These are phyloP conservation scores for Sebastiscus albofasciatus DNA, from an alignment of 2,797 vertebrate genomes.

Conservation along the genomic window DNA sequence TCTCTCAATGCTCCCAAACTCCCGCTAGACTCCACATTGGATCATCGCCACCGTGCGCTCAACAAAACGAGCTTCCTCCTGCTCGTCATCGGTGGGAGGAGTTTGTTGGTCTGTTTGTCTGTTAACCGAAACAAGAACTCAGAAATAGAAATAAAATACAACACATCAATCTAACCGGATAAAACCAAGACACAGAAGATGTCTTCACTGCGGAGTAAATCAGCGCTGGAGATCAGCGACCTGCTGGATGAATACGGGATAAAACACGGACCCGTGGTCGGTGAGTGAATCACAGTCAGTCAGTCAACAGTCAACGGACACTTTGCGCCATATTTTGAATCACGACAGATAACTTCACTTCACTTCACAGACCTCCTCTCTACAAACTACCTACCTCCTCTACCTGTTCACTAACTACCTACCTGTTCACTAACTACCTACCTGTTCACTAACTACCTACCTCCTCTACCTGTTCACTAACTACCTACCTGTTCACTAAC, in stretches of 20 bases:
- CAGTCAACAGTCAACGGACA: neutral
- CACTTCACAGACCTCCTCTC: neutral
- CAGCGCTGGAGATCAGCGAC: conserved; percentile 67
- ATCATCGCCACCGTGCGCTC: fast-evolving
- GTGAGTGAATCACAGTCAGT: conserved; percentile 57
- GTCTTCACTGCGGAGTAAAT: conserved; percentile 65
- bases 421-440: too few relatives aligned
- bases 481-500: too few relatives aligned
- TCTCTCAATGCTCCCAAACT: fast-evolving
- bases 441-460: too few relatives aligned
- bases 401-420: too few relatives aligned
- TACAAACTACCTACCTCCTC: too few relatives aligned
- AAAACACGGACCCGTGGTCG: conserved; percentile 84
- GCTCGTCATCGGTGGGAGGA: neutral
- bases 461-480: too few relatives aligned
- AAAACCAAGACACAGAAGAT: conserved; percentile 16
- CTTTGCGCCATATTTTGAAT: conserved; percentile 25
- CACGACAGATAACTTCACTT: neutral
- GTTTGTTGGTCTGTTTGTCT: neutral
- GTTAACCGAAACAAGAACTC: neutral
- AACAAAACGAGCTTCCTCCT: conserved; percentile 21
- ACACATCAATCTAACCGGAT: neutral
- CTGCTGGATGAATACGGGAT: conserved; percentile 83
- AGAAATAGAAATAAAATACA: fast-evolving
- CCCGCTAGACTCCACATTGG: neutral